A percentile compares a stretch with the other conserved stretches of the same genome.
Conservation (phyloP, 2,888 invertebrate genomes). For the Caenorhabditis sp. region DNA sequence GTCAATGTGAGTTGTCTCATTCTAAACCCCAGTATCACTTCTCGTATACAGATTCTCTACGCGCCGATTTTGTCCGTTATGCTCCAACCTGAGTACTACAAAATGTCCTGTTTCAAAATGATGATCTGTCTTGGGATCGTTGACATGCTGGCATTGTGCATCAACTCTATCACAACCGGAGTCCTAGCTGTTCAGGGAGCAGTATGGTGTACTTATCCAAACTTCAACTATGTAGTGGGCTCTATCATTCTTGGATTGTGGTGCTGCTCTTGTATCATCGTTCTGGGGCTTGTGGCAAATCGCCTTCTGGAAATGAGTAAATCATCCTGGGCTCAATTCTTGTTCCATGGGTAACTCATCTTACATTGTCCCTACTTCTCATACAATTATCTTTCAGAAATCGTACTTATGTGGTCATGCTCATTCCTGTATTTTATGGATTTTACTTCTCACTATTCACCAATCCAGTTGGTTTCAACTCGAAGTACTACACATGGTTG, state of each 20-base stretch:
- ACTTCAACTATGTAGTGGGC: slow-evolving; percentile 30
- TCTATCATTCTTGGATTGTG: slow-evolving; percentile 24
- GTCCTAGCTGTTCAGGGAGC: slow-evolving; percentile 28
- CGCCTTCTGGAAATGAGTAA: slow-evolving; percentile 29
- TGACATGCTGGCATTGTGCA: slow-evolving; percentile 30
- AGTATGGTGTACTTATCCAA: slow-evolving; percentile 37
- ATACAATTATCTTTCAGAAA: slow-evolving; percentile 25
- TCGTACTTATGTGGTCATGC: slow-evolving; percentile 2
- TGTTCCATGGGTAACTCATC: slow-evolving; percentile 22
- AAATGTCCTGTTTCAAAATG: slow-evolving; percentile 42
- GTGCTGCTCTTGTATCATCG: slow-evolving; percentile 41
- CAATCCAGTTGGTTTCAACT: slow-evolving; percentile 25
- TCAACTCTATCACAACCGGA: slow-evolving; percentile 28
- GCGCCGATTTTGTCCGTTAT: slow-evolving; percentile 26
- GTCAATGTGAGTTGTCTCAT: not conserved
- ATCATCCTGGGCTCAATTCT: not conserved
- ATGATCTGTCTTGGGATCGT: slow-evolving; percentile 37
- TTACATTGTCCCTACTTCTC: not conserved
- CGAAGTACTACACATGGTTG: slow-evolving; percentile 36
- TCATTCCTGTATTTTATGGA: slow-evolving; percentile 28
- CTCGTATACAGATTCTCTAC: slow-evolving; percentile 31
- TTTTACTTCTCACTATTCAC: slow-evolving; percentile 19
- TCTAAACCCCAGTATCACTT: not conserved
- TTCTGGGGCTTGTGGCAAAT: slow-evolving; percentile 21
- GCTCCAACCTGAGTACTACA: slow-evolving; percentile 16